Evolutionary conservation across 1,140 invertebrate genomes (phyloP), one percentile per base, ranked within the genome.

Genomic region (Parasteatoda tepidariorum): DNA sequence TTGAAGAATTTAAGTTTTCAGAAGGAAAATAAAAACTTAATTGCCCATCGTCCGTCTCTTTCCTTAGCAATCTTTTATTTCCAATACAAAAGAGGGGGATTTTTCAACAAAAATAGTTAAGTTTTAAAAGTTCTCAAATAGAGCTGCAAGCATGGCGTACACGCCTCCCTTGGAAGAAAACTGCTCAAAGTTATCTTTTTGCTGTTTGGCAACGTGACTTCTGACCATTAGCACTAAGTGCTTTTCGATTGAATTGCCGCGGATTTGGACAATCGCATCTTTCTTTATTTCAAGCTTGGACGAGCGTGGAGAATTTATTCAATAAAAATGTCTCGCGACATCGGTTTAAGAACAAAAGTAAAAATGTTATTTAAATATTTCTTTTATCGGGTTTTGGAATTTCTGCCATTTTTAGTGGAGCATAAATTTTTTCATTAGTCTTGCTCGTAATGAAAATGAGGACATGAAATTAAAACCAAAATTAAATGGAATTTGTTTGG

Each of bases 141-240:
- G 38, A 48, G 18, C 38, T 48, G 18, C 9, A 48, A 48, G 18
- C 38, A 48, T 4, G 9, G 38, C 9, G 38, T 48, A 13, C 18
- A 48, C 18, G 38, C 38, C 4, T 48, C 38, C 38, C 38, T 18
- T 48, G 38, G 38, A 4, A 13, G 38, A 18, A 18, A 48, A 18
- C 38, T 48, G 9, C 18, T 48, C 9, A 48, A 48, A 48, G 18
- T 13, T 48, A 48, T 48, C n/a, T 66, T 66, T 66, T n/a, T 38
- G 11, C 7, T 11, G 11, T 28, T 66, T 66, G 62, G 62, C 62
- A 66, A 66, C 62, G 62, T 66, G 62, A 28, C 62, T 30, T 9
- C 9, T 33, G 30, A 9, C 62, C 30, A 66, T 66, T 66, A 66
- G 30, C 62, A 28, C 13, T 66, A 66, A 66, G 62, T 66, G 62